These are phyloP conservation scores for Dicaeum eximium DNA, from an alignment of 2,113 vertebrate genomes.

Conservation along the genomic window DNA sequence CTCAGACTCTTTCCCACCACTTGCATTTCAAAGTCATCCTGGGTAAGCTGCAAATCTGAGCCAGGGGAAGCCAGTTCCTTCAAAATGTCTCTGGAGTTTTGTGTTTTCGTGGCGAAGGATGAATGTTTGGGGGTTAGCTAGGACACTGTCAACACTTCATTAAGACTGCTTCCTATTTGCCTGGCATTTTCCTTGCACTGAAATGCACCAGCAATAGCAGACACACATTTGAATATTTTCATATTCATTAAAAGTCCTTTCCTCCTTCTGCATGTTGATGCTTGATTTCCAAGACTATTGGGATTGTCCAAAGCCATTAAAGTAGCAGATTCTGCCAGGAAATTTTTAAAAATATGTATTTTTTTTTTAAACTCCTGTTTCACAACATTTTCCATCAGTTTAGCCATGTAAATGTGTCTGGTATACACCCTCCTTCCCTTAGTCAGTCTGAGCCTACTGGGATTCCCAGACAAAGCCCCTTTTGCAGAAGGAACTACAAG, in stretches of 20 bases:
- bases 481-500: neutral
- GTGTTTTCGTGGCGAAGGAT: neutral
- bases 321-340: neutral
- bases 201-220: neutral
- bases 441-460: neutral
- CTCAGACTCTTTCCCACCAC: neutral
- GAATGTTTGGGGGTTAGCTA: neutral
- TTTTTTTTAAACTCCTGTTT: neutral
- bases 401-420: neutral
- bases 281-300: neutral
- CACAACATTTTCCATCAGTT: neutral
- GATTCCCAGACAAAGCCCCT: neutral
- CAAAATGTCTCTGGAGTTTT: neutral
- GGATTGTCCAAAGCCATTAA: neutral
- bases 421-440: neutral
- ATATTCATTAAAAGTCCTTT: neutral
- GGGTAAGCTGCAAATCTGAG: neutral
- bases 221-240: neutral
- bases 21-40: neutral
- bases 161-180: neutral
- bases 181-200: neutral
- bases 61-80: neutral
- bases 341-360: neutral
- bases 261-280: neutral
- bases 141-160: slow-evolving; percentile 2